Evolutionary conservation across 2,113 vertebrate species (phyloP), one percentile per base, ranked within the genome.

Genomic region (Salvelinus fontinalis): DNA sequence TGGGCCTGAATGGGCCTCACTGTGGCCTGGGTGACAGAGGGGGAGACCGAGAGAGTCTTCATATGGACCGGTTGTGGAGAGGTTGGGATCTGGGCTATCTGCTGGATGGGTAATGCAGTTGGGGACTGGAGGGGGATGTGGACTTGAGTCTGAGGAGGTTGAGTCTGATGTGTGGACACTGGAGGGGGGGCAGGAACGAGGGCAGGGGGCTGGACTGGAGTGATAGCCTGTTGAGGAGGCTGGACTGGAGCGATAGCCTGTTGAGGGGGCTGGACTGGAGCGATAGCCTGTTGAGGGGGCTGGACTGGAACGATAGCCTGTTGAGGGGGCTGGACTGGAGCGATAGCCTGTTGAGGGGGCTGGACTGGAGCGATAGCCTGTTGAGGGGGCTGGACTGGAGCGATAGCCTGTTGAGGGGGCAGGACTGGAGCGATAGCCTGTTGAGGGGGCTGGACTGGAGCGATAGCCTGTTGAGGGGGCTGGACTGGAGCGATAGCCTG

Each of bases 61-160:
- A 93, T 85, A 57, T 88, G 94, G 71, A 88, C 86, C 84, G 93
- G 93, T 73, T 92, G 89, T 20, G 90, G 70, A 8, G 90, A 87
- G 60, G 91, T 91, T 0, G 90, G 85, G 6, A 87, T 83, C 3
- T 88, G 91, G 57, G 87, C 62, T 31, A 90, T 71, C 66, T 90
- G 91, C 80, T 87, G 88, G 75, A 87, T n/a, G 5, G 91, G 86
- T 0, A 88, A 75, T 0, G 83, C 62, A 0, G 86, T 16, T 0
- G 88, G 79, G 67, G 81, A 81, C 67, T 90, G 90, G 64, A 85
- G 87, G 65, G 78, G 90, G 91, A 54, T 81, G 39, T 3, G 92
- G 54, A 90, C 57, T 31, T 80, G 89, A 60, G 80, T 76, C 34
- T 74, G 75, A 2, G 80, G 48, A 34, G 80, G 67, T 0, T 82